Evolutionary conservation across 2,888 invertebrate genomes (phyloP).

Genomic region (Torymus tubicola): DNA sequence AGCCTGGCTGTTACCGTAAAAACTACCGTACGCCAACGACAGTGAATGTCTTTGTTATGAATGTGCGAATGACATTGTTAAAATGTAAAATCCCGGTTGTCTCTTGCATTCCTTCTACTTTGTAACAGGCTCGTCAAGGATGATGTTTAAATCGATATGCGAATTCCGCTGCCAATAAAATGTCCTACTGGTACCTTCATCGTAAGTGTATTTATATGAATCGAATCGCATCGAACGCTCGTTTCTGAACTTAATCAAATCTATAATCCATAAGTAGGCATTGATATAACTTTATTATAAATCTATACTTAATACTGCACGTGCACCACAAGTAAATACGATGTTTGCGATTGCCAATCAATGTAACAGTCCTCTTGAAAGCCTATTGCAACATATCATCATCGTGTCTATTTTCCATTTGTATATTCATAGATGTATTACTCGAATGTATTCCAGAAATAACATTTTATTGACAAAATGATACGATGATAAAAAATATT

Average conservation of each 20-base stretch:
- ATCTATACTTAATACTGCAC: too few relatives aligned
- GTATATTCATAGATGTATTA: too few relatives aligned
- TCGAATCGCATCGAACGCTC: not conserved
- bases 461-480: too few relatives aligned
- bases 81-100: slow-evolving; percentile 20
- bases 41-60: too few relatives aligned
- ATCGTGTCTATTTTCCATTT: too few relatives aligned
- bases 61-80: not conserved
- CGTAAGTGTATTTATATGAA: not conserved
- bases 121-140: not conserved
- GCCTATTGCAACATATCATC: too few relatives aligned
- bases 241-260: slow-evolving; percentile 19
- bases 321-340: too few relatives aligned
- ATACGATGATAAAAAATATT: too few relatives aligned
- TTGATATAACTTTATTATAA: too few relatives aligned
- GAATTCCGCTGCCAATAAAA: slow-evolving; percentile 32
- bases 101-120: not conserved
- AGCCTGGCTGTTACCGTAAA: not conserved
- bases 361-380: too few relatives aligned
- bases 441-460: too few relatives aligned
- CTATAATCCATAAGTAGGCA: not conserved
- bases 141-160: slow-evolving; percentile 15
- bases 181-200: slow-evolving; percentile 18
- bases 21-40: not conserved
- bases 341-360: too few relatives aligned